phyloP scores from a whole-genome alignment of 2,113 vertebrate species.

The Paratilapia polleni region DNA sequence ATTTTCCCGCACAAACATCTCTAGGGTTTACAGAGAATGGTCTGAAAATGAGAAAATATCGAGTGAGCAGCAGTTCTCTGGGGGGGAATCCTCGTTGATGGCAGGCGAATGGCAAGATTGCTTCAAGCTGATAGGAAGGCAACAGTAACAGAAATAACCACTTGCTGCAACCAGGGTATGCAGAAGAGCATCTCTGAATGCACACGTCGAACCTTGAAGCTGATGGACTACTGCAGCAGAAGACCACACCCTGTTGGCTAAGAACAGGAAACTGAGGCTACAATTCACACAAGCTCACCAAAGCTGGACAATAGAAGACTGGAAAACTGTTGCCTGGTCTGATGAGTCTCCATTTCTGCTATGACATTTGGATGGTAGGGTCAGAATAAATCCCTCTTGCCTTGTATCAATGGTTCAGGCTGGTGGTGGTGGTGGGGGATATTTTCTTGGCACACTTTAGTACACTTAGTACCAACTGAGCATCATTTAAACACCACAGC shows the following conservation, averaged over 20 bases:
- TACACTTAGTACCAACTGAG: not conserved
- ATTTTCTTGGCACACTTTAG: not conserved
- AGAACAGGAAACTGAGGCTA: not conserved
- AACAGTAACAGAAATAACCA: not conserved
- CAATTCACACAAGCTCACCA: not conserved
- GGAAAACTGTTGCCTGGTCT: not conserved
- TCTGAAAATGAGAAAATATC: not conserved
- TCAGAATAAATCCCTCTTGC: not conserved
- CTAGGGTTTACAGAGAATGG: not conserved
- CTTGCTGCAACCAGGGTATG: not conserved
- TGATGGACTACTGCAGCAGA: not conserved
- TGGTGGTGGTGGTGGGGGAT: not conserved
- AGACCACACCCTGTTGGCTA: not conserved
- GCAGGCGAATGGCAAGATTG: not conserved
- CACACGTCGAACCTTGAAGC: too few relatives aligned
- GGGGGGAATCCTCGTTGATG: not conserved
- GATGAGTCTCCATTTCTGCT: not conserved
- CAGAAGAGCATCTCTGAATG: not conserved
- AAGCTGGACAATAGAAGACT: not conserved
- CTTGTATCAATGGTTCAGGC: not conserved
- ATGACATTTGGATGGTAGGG: not conserved
- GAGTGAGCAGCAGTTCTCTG: not conserved
- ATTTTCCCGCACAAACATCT: not conserved
- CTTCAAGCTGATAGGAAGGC: not conserved
- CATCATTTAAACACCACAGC: too few relatives aligned